These are phyloP conservation scores for Anthoscopus minutus DNA, from an alignment of 2,113 vertebrate species.

Conservation along the genomic window DNA sequence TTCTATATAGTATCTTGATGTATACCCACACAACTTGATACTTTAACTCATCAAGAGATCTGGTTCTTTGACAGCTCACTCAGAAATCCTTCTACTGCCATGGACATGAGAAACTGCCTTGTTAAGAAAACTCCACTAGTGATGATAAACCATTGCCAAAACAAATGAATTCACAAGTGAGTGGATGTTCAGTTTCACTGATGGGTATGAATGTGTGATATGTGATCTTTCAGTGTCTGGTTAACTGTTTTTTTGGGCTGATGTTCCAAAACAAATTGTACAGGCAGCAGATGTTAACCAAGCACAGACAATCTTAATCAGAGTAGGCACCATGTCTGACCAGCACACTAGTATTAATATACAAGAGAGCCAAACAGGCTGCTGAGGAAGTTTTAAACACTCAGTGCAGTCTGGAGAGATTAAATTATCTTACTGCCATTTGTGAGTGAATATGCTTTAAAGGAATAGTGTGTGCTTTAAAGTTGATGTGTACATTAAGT, in stretches of 20 bases:
- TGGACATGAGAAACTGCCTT: neutral
- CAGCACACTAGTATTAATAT: neutral
- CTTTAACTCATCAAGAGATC: neutral
- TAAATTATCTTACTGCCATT: neutral
- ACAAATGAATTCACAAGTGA: neutral
- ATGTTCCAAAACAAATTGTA: neutral
- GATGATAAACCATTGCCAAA: neutral
- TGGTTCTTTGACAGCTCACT: neutral
- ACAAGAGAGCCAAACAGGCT: neutral
- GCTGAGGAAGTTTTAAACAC: neutral
- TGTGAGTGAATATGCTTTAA: neutral
- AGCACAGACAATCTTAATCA: neutral
- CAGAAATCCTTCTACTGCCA: neutral
- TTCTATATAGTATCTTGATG: neutral
- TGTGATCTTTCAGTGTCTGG: neutral
- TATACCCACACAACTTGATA: neutral
- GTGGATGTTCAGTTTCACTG: neutral
- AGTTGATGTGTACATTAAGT: neutral
- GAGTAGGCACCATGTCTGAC: neutral
- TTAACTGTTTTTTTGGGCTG: neutral
- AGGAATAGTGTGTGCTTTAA: neutral
- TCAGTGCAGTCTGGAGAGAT: neutral
- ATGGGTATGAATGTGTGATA: neutral
- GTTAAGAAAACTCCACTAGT: neutral
- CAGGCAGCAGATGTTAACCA: neutral